Conservation (phyloP, 2,888 invertebrate genomes). For the Uloborus plumipes region DNA sequence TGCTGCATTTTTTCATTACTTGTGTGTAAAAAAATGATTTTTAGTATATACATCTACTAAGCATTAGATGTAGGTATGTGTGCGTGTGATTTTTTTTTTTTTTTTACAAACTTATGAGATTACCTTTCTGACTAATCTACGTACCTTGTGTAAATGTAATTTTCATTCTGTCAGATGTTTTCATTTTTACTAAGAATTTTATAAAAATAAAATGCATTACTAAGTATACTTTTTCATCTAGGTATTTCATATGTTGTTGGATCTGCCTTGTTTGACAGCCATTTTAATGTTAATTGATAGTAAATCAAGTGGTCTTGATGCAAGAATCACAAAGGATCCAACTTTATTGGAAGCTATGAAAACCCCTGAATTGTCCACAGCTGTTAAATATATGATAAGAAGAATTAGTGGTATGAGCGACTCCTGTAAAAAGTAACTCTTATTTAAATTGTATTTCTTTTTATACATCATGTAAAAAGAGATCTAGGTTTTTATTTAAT, state of each 20-base stretch:
- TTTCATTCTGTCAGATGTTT: no score
- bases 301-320: slow-evolving; percentile 29
- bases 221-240: not conserved
- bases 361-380: slow-evolving; percentile 34
- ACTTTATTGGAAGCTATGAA: slow-evolving; percentile 34
- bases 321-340: slow-evolving; percentile 34
- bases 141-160: no score
- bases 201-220: not conserved
- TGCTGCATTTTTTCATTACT: no score
- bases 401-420: slow-evolving; percentile 36
- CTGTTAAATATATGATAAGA: slow-evolving; percentile 45
- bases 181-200: not conserved
- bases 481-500: no score
- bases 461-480: no score
- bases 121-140: no score
- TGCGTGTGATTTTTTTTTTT: no score
- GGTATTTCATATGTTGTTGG: slow-evolving; percentile 53
- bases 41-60: no score
- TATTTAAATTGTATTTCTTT: no score
- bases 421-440: slow-evolving; percentile 29
- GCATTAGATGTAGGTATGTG: no score
- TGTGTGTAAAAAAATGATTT: no score
- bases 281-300: slow-evolving; percentile 41
- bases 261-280: slow-evolving; percentile 61
- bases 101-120: no score